Evolutionary conservation across 2,797 vertebrate species (phyloP).

Genomic region (Buphagus erythrorhynchus): DNA sequence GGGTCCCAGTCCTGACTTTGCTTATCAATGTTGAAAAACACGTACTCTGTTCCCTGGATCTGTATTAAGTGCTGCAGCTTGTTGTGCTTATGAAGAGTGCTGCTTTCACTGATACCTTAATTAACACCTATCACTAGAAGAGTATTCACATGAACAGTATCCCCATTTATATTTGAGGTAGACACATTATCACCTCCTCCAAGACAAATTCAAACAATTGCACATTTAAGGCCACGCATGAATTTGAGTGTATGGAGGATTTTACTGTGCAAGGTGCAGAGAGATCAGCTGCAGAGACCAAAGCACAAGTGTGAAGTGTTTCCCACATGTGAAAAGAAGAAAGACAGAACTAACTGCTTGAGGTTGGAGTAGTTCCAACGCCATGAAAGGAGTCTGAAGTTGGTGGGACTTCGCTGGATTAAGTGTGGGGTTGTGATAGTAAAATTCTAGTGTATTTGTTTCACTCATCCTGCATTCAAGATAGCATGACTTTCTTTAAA

Average conservation of each 20-base stretch:
- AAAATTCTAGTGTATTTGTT: neutral
- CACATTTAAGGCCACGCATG: neutral
- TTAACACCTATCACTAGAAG: neutral
- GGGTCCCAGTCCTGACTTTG: neutral
- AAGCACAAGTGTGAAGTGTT: neutral
- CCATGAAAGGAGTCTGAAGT: neutral
- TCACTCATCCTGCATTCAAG: neutral
- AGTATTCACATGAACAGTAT: neutral
- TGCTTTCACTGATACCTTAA: neutral
- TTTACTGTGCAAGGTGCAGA: accelerated
- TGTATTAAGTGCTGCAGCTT: neutral
- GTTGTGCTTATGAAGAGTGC: neutral
- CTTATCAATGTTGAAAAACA: neutral
- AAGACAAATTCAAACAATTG: neutral
- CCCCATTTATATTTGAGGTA: neutral
- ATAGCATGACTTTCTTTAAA: neutral
- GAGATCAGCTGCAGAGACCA: neutral
- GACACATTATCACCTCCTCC: neutral
- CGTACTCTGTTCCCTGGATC: neutral
- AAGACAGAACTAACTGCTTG: neutral
- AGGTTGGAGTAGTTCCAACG: neutral
- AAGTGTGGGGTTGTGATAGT: neutral
- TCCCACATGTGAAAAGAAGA: neutral
- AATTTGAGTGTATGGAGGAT: neutral
- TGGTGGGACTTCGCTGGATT: neutral